Evolutionary conservation across 2,113 vertebrate species (phyloP).

Genomic region (Mormyrus lacerda): DNA sequence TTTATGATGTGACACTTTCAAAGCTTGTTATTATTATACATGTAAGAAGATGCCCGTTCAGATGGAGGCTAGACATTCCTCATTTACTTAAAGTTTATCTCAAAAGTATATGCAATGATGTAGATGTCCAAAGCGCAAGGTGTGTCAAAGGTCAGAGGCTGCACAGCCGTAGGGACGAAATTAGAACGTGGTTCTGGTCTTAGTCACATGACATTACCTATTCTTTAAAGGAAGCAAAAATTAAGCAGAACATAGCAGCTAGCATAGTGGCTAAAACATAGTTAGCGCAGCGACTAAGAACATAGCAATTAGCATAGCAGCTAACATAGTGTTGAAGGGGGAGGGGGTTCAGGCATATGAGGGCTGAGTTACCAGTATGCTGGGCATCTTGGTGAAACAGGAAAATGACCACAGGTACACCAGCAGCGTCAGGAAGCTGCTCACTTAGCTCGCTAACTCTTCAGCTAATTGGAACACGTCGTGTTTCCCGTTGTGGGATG

Average conservation of each 20-base stretch:
- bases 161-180: background rate
- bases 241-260: background rate
- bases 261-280: background rate
- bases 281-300: background rate
- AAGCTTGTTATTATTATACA: conserved; percentile 29
- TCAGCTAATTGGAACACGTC: conserved; percentile 37
- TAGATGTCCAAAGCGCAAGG: background rate
- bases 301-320: background rate
- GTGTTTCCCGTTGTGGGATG: conserved; percentile 29
- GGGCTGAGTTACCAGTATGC: background rate
- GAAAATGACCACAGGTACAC: conserved; percentile 6
- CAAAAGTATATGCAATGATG: background rate
- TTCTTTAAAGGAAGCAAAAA: background rate
- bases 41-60: background rate
- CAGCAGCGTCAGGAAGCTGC: conserved; percentile 23
- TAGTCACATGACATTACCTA: background rate
- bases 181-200: background rate
- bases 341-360: background rate
- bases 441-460: conserved; percentile 25
- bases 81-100: background rate
- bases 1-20: conserved; percentile 64
- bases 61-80: background rate
- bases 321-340: background rate
- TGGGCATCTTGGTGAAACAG: background rate
- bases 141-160: background rate